Evolutionary conservation across 30 jellyfish, hydroid and myxozoan species (phyloP).

Genomic region (Nemopilema nomurai): DNA sequence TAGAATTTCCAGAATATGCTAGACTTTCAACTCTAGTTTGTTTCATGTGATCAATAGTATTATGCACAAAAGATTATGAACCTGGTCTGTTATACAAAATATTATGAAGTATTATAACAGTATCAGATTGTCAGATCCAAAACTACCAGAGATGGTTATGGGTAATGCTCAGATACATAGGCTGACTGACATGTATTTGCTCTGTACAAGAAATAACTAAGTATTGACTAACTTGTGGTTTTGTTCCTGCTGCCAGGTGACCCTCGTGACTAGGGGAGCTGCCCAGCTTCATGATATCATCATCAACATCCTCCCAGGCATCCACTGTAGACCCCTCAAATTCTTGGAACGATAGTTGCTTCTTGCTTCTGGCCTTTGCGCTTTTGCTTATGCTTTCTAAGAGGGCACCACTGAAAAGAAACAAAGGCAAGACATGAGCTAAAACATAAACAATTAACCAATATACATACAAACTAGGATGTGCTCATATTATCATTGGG

Average conservation of each 20-base stretch:
- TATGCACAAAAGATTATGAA: no score
- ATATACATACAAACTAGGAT: not conserved
- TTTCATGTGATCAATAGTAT: no score
- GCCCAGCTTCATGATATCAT: slow-evolving; percentile 64
- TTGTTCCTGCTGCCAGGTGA: not conserved
- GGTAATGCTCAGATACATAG: no score
- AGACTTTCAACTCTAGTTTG: no score
- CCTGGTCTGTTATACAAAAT: no score
- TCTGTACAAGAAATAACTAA: no score
- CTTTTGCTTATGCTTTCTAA: slow-evolving; percentile 73
- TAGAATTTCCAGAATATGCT: no score
- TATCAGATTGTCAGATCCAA: no score
- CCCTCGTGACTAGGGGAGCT: slow-evolving; percentile 35
- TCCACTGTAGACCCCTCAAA: slow-evolving; percentile 93
- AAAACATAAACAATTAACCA: not conserved
- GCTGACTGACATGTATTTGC: no score
- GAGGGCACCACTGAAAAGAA: slow-evolving; percentile 54
- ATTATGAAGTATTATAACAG: no score
- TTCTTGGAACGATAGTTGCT: slow-evolving; percentile 77
- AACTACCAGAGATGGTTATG: no score
- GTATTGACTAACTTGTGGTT: not conserved
- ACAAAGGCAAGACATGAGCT: not conserved
- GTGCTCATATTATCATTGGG: no score
- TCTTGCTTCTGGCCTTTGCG: slow-evolving; percentile 41
- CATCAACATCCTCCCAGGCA: slow-evolving; percentile 94